Base-by-base conservation (phyloP, 2,797 vertebrate species). In the Notolepis coatsorum region DNA sequence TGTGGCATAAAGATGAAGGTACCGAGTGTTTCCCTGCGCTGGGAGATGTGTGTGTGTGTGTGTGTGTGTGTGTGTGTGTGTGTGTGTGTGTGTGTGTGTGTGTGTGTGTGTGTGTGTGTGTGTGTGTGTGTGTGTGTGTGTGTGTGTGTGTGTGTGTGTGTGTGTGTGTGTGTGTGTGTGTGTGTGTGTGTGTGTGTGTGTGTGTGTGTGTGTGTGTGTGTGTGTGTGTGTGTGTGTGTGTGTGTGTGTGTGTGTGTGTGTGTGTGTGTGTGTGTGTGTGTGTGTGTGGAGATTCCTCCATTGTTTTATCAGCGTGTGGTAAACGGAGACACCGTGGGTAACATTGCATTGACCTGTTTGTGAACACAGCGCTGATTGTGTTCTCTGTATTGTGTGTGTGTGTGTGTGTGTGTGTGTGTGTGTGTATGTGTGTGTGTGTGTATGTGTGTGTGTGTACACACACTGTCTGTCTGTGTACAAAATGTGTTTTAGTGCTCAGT, bases 241-340 rank as follows among this genome's bases (percentile, higher is more conserved):
- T 43, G 39, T 45, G 27, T 21, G 5, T 3, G 6, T 5, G 2
- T 7, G 38, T 7, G 21, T 43, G 53, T 56, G 38, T 30, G n/a
- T 18, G 21, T 41, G 27, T 51, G 48, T 51, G 25, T 28, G 18
- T 1, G 18, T 8, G 39, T 17, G 15, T 41, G 15, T 6, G 10
- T 21, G 18, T 24, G 13, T 37, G 12, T n/a, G 70, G 63, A 74
- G 73, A 67, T 77, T 68, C 69, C 68, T 53, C 38, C 15, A 13
- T 80, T 69, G 57, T 79, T 71, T n/a, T 64, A 42, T 64, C 71
- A 59, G 81, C 64, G 60, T 73, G 81, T 58, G 76, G 75, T 41
- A 67, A 77, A 86, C 76, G 73, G 41, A 77, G 76, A 46, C 73
- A 58, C 63, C 23, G 65, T 21, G 3, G 56, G 47, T 43, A 65